phyloP scores from a whole-genome alignment of 53 echinoderm and acorn worm genomes.

The Antedon mediterranea region DNA sequence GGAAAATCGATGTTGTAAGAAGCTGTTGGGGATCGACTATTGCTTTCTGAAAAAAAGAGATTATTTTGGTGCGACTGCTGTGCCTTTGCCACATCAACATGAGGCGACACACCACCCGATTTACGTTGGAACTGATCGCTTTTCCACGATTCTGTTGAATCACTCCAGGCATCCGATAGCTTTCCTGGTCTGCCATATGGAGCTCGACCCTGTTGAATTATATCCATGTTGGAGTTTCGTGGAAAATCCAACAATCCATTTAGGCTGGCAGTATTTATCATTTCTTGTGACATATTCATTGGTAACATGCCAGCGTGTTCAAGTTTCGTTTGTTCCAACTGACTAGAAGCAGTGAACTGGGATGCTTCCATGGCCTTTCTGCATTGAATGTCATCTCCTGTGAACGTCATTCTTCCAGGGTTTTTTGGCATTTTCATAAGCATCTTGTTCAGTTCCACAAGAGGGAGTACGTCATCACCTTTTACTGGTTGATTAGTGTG shows the following conservation, averaged over 20 bases:
- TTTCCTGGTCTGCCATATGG: background rate
- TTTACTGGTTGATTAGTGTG: background rate
- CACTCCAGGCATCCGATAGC: background rate
- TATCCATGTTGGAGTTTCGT: background rate
- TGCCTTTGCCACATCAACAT: background rate
- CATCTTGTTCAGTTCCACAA: background rate
- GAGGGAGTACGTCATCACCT: background rate
- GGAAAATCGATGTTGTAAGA: constrained; percentile 21
- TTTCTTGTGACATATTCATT: background rate
- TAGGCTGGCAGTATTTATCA: background rate
- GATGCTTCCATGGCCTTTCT: background rate
- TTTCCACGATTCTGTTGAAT: background rate
- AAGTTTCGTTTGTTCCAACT: background rate
- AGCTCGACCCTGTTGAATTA: background rate
- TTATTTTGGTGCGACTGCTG: constrained; percentile 4
- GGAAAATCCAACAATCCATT: background rate
- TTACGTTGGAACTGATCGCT: background rate
- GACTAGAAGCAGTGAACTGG: background rate
- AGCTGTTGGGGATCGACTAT: constrained; percentile 23
- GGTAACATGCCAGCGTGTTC: too few species aligned
- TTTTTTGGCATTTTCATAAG: background rate
- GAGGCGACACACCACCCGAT: background rate
- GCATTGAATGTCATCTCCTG: background rate
- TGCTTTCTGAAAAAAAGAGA: constrained; percentile 20
- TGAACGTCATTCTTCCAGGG: background rate